phyloP scores from a whole-genome alignment of 2,888 invertebrate genomes.

The Dione vanillae region DNA sequence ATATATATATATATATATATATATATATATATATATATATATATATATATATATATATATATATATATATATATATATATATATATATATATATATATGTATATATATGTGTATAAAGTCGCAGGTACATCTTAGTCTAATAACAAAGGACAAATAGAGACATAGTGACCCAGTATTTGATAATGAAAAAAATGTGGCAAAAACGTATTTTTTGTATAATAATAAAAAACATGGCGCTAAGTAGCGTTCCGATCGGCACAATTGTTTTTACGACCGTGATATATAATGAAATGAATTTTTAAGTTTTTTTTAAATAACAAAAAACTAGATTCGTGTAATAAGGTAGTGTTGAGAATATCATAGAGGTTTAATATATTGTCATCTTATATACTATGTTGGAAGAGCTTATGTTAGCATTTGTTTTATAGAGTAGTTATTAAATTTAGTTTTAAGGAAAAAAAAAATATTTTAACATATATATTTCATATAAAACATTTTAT shows the following conservation, averaged over 20 bases:
- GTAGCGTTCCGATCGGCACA: slow-evolving; percentile 55
- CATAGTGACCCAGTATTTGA: slow-evolving; percentile 70
- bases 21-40: too few relatives aligned
- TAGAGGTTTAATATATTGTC: not conserved
- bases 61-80: too few relatives aligned
- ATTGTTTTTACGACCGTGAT: slow-evolving; percentile 54
- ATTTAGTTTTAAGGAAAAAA: too few relatives aligned
- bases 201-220: slow-evolving; percentile 59
- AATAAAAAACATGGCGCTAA: slow-evolving; percentile 64
- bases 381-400: not conserved
- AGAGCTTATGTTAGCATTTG: not conserved
- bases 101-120: too few relatives aligned
- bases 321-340: slow-evolving; percentile 52
- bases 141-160: slow-evolving; percentile 62
- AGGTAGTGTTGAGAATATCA: slow-evolving; percentile 39
- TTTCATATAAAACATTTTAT: too few relatives aligned
- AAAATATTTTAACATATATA: too few relatives aligned
- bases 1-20: too few relatives aligned
- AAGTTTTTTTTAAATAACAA: slow-evolving; percentile 49
- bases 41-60: too few relatives aligned
- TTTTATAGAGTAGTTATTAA: too few relatives aligned
- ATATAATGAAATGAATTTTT: slow-evolving; percentile 58
- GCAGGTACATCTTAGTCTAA: slow-evolving; percentile 8
- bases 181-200: slow-evolving; percentile 56
- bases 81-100: too few relatives aligned